Conservation (phyloP, 2,113 vertebrate genomes). For the Castor canadensis region DNA sequence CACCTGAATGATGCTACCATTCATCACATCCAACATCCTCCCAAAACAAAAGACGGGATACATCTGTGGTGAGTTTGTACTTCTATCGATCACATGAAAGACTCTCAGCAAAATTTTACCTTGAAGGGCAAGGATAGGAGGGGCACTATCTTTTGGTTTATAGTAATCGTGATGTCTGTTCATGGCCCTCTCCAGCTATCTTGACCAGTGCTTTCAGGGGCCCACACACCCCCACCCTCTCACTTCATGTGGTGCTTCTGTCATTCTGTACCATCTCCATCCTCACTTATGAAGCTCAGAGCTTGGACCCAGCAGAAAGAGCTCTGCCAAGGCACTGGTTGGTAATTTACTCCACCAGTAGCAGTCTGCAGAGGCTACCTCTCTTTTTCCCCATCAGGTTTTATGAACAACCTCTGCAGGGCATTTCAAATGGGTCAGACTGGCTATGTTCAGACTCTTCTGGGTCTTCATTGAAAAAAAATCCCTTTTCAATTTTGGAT, state of each 20-base stretch:
- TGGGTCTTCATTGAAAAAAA: background rate
- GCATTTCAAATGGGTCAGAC: background rate
- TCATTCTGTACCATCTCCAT: background rate
- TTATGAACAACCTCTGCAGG: background rate
- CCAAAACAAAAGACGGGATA: background rate
- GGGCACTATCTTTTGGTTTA: background rate
- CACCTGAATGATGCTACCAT: background rate
- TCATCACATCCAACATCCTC: background rate
- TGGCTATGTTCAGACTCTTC: background rate
- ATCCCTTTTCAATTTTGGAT: background rate
- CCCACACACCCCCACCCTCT: accelerated
- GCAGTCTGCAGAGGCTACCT: background rate
- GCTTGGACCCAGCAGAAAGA: background rate
- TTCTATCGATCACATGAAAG: background rate
- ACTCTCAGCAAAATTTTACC: background rate
- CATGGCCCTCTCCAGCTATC: background rate
- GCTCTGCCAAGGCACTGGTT: background rate
- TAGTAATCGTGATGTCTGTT: background rate
- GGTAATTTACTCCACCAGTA: background rate
- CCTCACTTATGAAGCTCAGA: background rate
- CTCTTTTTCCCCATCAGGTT: background rate
- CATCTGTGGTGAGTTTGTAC: background rate
- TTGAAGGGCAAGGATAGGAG: background rate
- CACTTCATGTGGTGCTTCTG: background rate
- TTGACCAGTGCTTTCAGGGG: too few relatives aligned